Conservation (phyloP, 2,113 vertebrate genomes). For the Reinhardtius hippoglossoides region DNA sequence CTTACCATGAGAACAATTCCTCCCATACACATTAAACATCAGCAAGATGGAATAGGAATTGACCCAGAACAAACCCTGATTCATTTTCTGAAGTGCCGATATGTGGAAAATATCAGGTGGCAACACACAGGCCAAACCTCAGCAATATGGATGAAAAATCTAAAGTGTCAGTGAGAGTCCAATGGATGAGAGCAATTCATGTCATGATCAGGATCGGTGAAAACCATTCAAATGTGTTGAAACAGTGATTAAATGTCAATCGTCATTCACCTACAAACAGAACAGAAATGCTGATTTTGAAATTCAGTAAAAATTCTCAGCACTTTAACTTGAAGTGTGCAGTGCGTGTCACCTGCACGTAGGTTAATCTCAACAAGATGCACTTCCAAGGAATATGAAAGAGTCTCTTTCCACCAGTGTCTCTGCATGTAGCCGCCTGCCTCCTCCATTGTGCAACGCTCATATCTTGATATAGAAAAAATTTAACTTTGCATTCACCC, state of each 20-base stretch:
- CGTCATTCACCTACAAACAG: not conserved
- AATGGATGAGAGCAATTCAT: not conserved
- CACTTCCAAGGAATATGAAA: not conserved
- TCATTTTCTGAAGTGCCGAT: not conserved
- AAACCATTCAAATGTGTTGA: not conserved
- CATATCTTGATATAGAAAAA: conserved; percentile 4
- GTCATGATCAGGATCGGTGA: not conserved
- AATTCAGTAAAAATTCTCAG: not conserved
- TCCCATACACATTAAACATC: too few relatives aligned
- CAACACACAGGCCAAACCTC: conserved; percentile 9
- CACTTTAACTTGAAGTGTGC: not conserved
- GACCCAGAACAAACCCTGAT: conserved; percentile 8
- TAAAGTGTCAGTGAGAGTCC: conserved; percentile 13
- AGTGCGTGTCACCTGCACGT: not conserved
- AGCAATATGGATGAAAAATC: conserved; percentile 4
- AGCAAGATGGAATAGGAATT: not conserved
- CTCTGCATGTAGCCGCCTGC: conserved; percentile 29
- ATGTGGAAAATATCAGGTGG: conserved; percentile 14
- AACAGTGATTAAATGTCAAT: too few relatives aligned
- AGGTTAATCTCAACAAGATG: conserved; percentile 6
- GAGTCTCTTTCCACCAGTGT: not conserved
- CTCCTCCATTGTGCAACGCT: conserved; percentile 18
- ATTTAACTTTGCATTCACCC: conserved; percentile 40
- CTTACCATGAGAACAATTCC: not conserved
- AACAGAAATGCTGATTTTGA: conserved; percentile 1